Conservation (phyloP, 2,113 vertebrate species). For the Erinaceus europaeus region DNA sequence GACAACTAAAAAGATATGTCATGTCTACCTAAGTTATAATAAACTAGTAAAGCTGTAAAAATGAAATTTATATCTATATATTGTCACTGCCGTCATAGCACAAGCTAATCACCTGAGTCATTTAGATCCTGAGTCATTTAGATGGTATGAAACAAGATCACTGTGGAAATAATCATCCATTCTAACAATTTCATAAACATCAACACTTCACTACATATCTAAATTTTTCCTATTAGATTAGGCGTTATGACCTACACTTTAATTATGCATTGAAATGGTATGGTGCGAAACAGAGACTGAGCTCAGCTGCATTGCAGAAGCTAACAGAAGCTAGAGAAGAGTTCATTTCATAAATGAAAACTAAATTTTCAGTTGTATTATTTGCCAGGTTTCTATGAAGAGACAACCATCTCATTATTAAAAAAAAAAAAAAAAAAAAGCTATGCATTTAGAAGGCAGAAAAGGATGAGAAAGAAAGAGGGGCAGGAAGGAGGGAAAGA, state of each 20-base stretch:
- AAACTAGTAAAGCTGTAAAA: constrained; percentile 25
- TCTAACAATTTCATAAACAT: constrained; percentile 22
- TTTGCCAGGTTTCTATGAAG: constrained; percentile 33
- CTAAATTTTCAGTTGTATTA: constrained; percentile 62
- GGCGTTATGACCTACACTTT: neutral
- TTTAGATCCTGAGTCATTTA: constrained; percentile 31
- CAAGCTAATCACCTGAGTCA: constrained; percentile 14
- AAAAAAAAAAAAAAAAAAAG: too few relatives aligned
- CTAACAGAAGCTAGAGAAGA: constrained; percentile 49
- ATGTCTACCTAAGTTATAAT: constrained; percentile 3
- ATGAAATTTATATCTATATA: constrained; percentile 40
- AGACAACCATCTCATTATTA: too few relatives aligned
- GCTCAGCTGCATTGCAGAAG: constrained; percentile 39
- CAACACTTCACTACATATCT: neutral
- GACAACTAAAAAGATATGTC: constrained; percentile 25
- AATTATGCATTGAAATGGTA: neutral
- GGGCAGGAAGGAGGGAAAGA: too few relatives aligned
- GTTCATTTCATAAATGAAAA: constrained; percentile 56
- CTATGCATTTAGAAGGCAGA: too few relatives aligned
- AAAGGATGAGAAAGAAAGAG: too few relatives aligned
- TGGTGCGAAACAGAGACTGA: neutral
- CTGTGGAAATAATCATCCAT: constrained; percentile 38
- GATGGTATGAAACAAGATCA: constrained; percentile 36
- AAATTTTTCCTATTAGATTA: neutral
- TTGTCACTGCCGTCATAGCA: neutral